These are phyloP conservation scores for Oplegnathus fasciatus DNA, from an alignment of 2,113 vertebrate species.

Conservation along the genomic window DNA sequence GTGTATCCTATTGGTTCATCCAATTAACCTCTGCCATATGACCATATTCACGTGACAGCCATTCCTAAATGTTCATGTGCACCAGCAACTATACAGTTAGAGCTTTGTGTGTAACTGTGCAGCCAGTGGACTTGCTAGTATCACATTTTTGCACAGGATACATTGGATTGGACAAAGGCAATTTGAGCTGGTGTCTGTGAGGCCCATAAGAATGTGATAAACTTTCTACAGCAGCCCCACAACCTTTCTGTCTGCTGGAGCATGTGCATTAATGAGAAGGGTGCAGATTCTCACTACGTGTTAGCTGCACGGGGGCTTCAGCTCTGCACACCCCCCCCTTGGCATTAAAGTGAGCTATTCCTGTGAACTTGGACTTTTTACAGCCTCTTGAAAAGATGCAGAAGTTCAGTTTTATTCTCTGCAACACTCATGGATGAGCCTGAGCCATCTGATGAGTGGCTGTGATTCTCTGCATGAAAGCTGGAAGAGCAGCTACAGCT, in stretches of 20 bases:
- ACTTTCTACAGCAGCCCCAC: neutral
- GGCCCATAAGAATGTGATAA: neutral
- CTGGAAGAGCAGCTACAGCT: conserved; percentile 32
- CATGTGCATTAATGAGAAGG: conserved; percentile 21
- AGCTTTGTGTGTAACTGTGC: neutral
- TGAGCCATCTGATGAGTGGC: neutral
- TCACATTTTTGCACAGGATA: neutral
- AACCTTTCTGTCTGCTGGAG: neutral
- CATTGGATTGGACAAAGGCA: neutral
- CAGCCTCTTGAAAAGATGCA: conserved; percentile 1
- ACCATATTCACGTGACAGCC: neutral
- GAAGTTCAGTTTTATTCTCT: neutral
- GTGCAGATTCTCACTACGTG: neutral
- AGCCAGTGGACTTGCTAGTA: neutral
- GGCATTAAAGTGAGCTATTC: conserved; percentile 5
- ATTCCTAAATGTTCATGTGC: neutral
- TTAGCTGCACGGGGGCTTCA: neutral
- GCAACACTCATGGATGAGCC: neutral
- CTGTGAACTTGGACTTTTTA: neutral
- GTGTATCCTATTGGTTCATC: neutral
- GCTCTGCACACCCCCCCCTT: neutral
- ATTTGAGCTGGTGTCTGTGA: neutral
- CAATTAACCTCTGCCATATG: neutral
- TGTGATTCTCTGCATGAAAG: conserved; percentile 29
- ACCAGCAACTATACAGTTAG: neutral